Evolutionary conservation across 2,113 vertebrate species (phyloP), one percentile per base, ranked within the genome.

Genomic region (Polypterus bichir): DNA sequence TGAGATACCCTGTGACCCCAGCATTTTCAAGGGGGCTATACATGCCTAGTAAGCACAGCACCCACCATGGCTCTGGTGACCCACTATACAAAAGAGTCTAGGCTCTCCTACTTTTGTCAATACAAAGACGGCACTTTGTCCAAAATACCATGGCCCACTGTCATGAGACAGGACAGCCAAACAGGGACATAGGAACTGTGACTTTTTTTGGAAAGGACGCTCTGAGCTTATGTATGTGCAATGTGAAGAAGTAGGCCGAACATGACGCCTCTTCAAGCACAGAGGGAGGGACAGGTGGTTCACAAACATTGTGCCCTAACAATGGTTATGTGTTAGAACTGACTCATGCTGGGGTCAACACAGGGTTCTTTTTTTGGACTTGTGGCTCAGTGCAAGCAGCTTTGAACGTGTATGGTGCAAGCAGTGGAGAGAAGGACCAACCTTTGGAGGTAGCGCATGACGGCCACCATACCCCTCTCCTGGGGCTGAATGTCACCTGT

Each of bases 31-130:
- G 69, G 74, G 71, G 74, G 65, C 74, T 75, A 74, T 73, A 69
- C 70, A 71, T 76, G 75, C 71, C 66, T 74, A 74, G 75, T 62
- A 75, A 70, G 74, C 75, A 76, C 72, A 76, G 71, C 73, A 68
- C 72, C 72, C 74, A 74, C 73, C 72, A 74, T 69, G 74, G 71
- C 73, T 72, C 73, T 76, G 72, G 69, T 73, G 74, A 73, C 72
- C 72, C 70, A 71, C 68, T 74, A 70, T 70, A 73, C 71, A 71
- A 62, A 62, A 66, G 71, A 73, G 73, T 70, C 71, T 71, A 71
- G 69, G 68, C 65, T 71, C 69, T 66, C 69, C 75, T 75, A 71
- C 71, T 70, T 69, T 74, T 76, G 75, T 74, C 68, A 71, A 69
- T 64, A 73, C 65, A 75, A 69, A 66, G 71, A 70, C 75, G 63